Evolutionary conservation across 2,888 invertebrate genomes (phyloP), one percentile per base, ranked within the genome.

Genomic region (Dryocosmus kuriphilus): DNA sequence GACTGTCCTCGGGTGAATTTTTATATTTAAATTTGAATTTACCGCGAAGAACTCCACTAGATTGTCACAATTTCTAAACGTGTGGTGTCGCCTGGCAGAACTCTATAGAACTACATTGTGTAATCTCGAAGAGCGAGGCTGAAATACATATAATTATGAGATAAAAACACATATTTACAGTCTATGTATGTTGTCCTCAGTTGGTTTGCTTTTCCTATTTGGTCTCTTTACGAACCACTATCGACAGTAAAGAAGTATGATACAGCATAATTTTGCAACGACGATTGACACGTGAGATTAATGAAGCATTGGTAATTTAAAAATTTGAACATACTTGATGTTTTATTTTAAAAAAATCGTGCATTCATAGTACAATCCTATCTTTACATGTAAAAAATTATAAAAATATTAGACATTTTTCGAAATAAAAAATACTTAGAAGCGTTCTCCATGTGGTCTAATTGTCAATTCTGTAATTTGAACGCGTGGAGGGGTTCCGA

Each of bases 401-500:
- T 8, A n/a, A 46, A 19, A 46, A 19, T 46, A 46, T 7, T 35
- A 35, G 35, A 35, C 11, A 35, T 35, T 11, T 35, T 46, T 2
- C 46, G 19, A 19, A 46, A 2, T n/a, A n/a, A n/a, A n/a, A 46
- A 46, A 19, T 46, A 19, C 7, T 46, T n/a, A 46, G 7, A 19
- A n/a, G n/a, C 7, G 7, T 80, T 86, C n/a, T n/a, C n/a, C n/a
- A n/a, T n/a, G n/a, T n/a, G n/a, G n/a, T 16, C 16, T 41, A 6
- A 41, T 41, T 41, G 41, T 81, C 24, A 88, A 46, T 81, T 88
- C 87, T 1, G 83, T 82, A 24, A 89, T 81, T 75, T 86, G 90
- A 11, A 92, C 90, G 79, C 89, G 88, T 11, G 88, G 88, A 16
- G 91, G 91, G 3, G 90, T 88, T 5, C 87, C 85, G 4, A 93